phyloP scores from a whole-genome alignment of 2,888 invertebrate species.

The Quadroppia sp. region DNA sequence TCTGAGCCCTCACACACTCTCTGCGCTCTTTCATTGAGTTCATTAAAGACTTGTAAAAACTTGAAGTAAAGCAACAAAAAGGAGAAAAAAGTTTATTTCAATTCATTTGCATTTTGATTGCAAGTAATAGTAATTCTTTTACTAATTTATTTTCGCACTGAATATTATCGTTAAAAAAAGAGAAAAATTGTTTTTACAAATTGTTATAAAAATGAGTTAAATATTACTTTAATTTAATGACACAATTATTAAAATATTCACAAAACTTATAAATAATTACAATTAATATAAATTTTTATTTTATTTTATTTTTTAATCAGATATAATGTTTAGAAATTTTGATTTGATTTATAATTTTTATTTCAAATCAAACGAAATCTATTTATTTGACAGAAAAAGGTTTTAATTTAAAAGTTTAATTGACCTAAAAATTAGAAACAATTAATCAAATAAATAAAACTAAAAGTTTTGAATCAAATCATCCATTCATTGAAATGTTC shows the following conservation, averaged over 20 bases:
- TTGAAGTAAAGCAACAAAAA: background rate
- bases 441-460: background rate
- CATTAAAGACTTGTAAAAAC: constrained; percentile 7
- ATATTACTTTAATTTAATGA: background rate
- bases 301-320: background rate
- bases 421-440: background rate
- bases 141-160: constrained; percentile 18
- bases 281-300: background rate
- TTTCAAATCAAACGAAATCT: too few relatives aligned
- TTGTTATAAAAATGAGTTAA: background rate
- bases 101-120: constrained; percentile 30
- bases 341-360: too few relatives aligned
- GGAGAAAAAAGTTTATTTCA: background rate
- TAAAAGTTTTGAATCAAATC: too few relatives aligned
- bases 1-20: background rate
- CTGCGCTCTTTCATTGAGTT: constrained; percentile 3
- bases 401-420: background rate
- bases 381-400: background rate
- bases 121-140: constrained; percentile 12
- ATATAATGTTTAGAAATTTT: too few relatives aligned
- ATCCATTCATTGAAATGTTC: too few relatives aligned
- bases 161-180: background rate
- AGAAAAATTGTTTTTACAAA: constrained; percentile 11
- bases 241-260: background rate
- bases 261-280: too few relatives aligned